Conservation (phyloP, 2,113 vertebrate species). For the Seriola quinqueradiata region DNA sequence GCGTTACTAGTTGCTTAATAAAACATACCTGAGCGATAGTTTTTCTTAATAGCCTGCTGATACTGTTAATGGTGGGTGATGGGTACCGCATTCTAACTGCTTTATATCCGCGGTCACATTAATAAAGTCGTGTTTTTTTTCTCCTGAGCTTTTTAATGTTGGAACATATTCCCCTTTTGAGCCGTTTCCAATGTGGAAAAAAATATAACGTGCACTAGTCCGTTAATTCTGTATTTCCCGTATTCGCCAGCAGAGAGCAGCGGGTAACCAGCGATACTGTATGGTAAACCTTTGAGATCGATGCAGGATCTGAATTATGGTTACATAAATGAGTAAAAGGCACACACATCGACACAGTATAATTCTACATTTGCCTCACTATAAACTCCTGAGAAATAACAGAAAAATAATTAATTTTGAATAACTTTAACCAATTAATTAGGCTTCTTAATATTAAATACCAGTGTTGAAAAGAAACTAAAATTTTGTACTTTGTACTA, state of each 20-base stretch:
- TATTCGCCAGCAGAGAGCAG: conserved; percentile 35
- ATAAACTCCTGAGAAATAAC: background rate
- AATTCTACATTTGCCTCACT: background rate
- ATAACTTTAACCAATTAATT: background rate
- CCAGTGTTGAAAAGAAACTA: background rate
- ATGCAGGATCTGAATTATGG: background rate
- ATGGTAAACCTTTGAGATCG: background rate
- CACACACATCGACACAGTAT: background rate
- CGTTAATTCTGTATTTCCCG: background rate
- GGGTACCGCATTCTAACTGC: background rate
- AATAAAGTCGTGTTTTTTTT: too few relatives aligned
- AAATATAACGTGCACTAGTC: background rate
- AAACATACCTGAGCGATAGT: background rate
- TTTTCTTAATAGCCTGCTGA: background rate
- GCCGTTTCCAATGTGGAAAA: background rate
- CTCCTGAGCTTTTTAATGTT: background rate
- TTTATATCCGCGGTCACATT: background rate
- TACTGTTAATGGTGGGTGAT: background rate
- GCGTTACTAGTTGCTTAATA: background rate
- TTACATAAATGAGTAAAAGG: background rate
- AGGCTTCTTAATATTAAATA: background rate
- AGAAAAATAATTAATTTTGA: background rate
- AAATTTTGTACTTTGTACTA: too few relatives aligned
- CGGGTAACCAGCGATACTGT: background rate
- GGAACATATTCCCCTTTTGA: background rate